These are phyloP conservation scores for Ploceus nigricollis DNA, from an alignment of 2,113 vertebrate species.

Conservation along the genomic window DNA sequence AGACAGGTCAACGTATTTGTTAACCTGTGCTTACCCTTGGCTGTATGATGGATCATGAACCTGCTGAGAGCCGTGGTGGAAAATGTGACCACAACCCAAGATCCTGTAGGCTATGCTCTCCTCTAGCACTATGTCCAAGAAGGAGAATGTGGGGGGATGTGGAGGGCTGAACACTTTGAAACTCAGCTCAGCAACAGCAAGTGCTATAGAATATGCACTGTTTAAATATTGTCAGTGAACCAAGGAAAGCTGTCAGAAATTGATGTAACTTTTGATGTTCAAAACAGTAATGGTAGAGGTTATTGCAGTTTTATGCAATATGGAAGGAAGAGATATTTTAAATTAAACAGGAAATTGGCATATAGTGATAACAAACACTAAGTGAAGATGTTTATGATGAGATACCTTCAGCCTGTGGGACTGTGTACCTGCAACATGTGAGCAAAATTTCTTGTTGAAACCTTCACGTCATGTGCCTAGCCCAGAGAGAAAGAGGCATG, in stretches of 20 bases:
- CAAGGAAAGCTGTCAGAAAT: background rate
- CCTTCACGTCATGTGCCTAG: background rate
- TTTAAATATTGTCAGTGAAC: slow-evolving; percentile 21
- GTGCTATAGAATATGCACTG: background rate
- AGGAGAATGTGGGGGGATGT: background rate
- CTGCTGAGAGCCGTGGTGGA: background rate
- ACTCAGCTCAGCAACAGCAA: background rate
- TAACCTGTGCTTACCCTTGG: background rate
- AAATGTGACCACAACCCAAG: background rate
- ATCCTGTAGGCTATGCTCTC: background rate
- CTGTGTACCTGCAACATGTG: background rate
- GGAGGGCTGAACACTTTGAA: background rate
- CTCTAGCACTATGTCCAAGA: background rate
- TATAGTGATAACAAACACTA: background rate
- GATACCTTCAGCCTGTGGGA: background rate
- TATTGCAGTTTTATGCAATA: slow-evolving; percentile 25
- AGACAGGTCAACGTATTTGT: background rate
- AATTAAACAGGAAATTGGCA: slow-evolving; percentile 41
- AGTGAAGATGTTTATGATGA: background rate
- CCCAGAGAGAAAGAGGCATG: background rate
- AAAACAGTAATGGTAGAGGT: background rate
- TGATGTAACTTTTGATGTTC: slow-evolving; percentile 5
- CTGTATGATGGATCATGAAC: background rate
- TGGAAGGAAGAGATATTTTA: slow-evolving; percentile 13
- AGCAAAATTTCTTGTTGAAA: background rate